These are phyloP conservation scores for Oncorhynchus clarkii DNA, from an alignment of 2,113 vertebrate genomes.

Conservation along the genomic window DNA sequence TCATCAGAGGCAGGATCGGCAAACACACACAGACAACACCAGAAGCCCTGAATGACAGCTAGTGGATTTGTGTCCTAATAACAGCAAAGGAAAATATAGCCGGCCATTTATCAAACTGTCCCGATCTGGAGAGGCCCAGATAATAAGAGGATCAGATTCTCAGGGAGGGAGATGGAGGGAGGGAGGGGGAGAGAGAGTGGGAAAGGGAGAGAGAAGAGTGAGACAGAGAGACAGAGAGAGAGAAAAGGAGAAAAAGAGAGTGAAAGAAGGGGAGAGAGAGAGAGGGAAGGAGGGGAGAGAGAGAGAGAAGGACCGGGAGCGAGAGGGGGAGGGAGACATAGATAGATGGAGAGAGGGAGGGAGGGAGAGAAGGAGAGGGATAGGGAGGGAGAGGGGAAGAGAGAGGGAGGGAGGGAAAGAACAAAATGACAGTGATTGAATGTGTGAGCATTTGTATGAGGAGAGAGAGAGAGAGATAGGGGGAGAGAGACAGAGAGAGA, in stretches of 20 bases:
- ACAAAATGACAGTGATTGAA: no score
- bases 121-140: conserved; percentile 21
- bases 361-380: no score
- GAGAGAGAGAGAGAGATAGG: no score
- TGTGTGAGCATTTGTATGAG: no score
- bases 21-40: conserved; percentile 44
- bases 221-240: neutral
- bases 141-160: conserved; percentile 42
- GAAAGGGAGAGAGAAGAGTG: neutral
- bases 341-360: neutral
- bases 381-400: no score
- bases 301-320: neutral
- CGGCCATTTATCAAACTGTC: conserved; percentile 53
- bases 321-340: neutral
- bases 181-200: neutral
- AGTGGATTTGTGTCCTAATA: conserved; percentile 56
- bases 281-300: neutral
- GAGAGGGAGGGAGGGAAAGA: neutral
- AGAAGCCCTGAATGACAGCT: conserved; percentile 37
- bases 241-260: neutral
- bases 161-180: neutral
- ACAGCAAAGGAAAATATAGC: conserved; percentile 58
- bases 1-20: conserved; percentile 35
- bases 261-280: neutral
- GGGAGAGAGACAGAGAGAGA: no score